A percentile compares a stretch with the other conserved stretches of the same genome.
These are phyloP conservation scores for Tricholauxania praeusta DNA, from an alignment of 2,888 invertebrate genomes.

Conservation along the genomic window DNA sequence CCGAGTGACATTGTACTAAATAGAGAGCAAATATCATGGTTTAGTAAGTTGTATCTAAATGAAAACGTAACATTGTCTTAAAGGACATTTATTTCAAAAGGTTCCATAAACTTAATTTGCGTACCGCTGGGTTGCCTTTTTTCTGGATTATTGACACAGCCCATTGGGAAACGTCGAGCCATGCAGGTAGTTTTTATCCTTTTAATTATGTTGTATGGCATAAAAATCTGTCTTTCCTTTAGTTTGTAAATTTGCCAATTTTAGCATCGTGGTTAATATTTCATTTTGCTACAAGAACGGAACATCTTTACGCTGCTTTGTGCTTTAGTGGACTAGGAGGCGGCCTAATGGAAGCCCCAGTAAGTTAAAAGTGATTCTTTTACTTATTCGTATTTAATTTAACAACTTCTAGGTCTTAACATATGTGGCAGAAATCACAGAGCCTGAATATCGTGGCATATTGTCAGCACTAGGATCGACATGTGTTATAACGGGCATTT, in stretches of 20 bases:
- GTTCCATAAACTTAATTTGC: constrained; percentile 83
- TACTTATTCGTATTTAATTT: not conserved
- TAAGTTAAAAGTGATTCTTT: constrained; percentile 65
- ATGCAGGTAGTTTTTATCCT: constrained; percentile 72
- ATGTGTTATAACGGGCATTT: constrained; percentile 80
- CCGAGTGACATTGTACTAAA: constrained; percentile 70
- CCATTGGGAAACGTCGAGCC: constrained; percentile 78
- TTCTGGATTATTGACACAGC: constrained; percentile 79
- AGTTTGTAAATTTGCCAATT: constrained; percentile 79
- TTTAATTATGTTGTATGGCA: not conserved
- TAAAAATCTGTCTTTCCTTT: constrained; percentile 3
- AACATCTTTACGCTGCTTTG: constrained; percentile 78
- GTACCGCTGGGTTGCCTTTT: constrained; percentile 84
- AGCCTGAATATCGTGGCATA: constrained; percentile 80
- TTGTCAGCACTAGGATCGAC: constrained; percentile 79
- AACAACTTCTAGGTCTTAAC: constrained; percentile 74
- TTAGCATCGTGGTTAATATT: constrained; percentile 81
- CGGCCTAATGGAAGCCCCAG: constrained; percentile 84
- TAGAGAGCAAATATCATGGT: constrained; percentile 79
- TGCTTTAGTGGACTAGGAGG: constrained; percentile 81
- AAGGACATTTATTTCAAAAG: constrained; percentile 64
- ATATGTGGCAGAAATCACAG: constrained; percentile 86
- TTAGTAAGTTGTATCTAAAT: constrained; percentile 70
- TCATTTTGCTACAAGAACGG: constrained; percentile 73
- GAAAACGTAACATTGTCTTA: not conserved